phyloP scores from a whole-genome alignment of 2,888 invertebrate genomes.

The Meloe dianella region DNA sequence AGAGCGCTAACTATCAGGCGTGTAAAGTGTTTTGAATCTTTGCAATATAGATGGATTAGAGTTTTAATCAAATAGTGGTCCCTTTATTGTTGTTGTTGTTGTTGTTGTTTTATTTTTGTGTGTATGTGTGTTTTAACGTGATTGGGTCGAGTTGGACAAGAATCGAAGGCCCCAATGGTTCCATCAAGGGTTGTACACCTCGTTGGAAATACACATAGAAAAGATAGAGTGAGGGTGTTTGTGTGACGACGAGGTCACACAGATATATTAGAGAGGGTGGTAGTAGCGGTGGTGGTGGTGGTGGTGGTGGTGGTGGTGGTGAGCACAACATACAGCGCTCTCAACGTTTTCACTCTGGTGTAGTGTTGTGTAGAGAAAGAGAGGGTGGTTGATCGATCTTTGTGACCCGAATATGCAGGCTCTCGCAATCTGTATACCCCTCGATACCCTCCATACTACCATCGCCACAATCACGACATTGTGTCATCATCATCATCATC shows the following conservation, averaged over 20 bases:
- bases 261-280: slow-evolving; percentile 15
- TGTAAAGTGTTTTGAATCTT: neutral
- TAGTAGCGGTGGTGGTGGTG: neutral
- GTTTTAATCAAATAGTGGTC: neutral
- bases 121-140: neutral
- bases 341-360: slow-evolving; percentile 9
- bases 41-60: neutral
- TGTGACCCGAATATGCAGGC: slow-evolving; percentile 35
- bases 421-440: slow-evolving; percentile 17
- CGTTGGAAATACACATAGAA: slow-evolving; percentile 1
- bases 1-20: neutral
- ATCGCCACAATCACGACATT: neutral
- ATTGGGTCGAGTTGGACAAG: neutral
- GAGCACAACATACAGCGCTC: slow-evolving; percentile 11
- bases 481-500: slow-evolving; percentile 2
- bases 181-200: slow-evolving; percentile 8
- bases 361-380: neutral
- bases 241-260: slow-evolving; percentile 13
- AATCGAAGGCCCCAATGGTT: neutral
- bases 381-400: slow-evolving; percentile 28
- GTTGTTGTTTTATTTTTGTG: neutral
- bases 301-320: slow-evolving; percentile 2
- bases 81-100: too few species aligned
- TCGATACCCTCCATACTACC: neutral
- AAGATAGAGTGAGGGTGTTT: slow-evolving; percentile 13